A percentile compares a stretch with the other conserved stretches of the same genome.
phyloP scores from a whole-genome alignment of 2,797 vertebrate genomes.

The Spondyliosoma cantharus region DNA sequence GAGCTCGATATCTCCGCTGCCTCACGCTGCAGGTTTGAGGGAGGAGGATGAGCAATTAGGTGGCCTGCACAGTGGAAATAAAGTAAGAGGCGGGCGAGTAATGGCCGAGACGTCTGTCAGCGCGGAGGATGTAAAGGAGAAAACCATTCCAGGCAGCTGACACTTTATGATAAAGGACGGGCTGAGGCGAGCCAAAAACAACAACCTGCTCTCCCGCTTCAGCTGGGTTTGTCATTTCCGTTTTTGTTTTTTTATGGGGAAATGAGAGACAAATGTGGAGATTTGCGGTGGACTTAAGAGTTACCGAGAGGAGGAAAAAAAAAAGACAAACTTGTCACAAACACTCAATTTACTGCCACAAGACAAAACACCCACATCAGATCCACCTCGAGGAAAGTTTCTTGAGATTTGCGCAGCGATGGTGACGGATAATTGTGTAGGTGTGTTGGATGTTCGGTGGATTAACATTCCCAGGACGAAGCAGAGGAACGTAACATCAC shows the following conservation, averaged over 20 bases:
- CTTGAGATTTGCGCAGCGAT: constrained; percentile 29
- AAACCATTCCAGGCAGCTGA: constrained; percentile 72
- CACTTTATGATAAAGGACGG: constrained; percentile 69
- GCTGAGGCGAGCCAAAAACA: constrained; percentile 61
- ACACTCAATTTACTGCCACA: constrained; percentile 24
- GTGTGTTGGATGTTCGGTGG: constrained; percentile 20
- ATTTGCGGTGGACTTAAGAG: constrained; percentile 27
- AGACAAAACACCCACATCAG: constrained; percentile 29
- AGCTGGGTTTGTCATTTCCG: constrained; percentile 59
- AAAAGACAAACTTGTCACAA: constrained; percentile 24
- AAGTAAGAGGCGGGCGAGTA: constrained; percentile 52
- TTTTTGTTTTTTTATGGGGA: constrained; percentile 26
- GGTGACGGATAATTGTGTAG: constrained; percentile 3
- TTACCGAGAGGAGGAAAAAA: constrained; percentile 25
- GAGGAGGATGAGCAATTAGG: constrained; percentile 56
- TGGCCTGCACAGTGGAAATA: constrained; percentile 45
- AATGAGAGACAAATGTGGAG: constrained; percentile 23
- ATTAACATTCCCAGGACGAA: constrained; percentile 49
- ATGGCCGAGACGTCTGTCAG: constrained; percentile 66
- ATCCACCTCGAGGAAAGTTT: constrained; percentile 17
- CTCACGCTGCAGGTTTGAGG: constrained; percentile 10
- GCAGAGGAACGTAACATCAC: constrained; percentile 43
- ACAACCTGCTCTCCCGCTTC: constrained; percentile 60
- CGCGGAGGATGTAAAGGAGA: constrained; percentile 62
- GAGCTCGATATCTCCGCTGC: constrained; percentile 34